Evolutionary conservation across 2,113 vertebrate genomes (phyloP), one percentile per base, ranked within the genome.

Genomic region (Tyrannus savana): DNA sequence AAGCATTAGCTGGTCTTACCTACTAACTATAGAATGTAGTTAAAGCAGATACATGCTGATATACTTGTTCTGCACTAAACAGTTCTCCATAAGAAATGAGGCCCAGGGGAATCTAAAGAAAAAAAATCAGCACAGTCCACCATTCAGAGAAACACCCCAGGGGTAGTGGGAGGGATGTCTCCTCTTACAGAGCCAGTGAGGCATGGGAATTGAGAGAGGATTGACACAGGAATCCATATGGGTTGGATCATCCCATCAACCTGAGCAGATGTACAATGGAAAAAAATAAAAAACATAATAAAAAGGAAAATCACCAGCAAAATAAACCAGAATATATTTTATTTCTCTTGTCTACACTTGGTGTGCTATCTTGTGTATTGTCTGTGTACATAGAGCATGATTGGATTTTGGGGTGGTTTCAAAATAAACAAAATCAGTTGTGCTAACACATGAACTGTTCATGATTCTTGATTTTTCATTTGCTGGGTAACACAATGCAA

Each of bases 381-480:
- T 68, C 33, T 59, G 50, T 96, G 95, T 96, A 92, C 77, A 88
- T 88, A 94, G 30, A 90, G 83, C 92, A 96, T 93, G 91, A 81
- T 22, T 66, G 84, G 60, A 79, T 85, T 91, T 92, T 71, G 81
- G 82, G 81, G 49, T 81, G 83, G 79, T 90, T 91, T 91, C 35
- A 93, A 96, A 97, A 96, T 97, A 97, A 96, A 97, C 62, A 92
- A 94, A 95, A 87, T 76, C 68, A 12, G 30, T 94, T 97, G 93
- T 96, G 93, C 69, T 96, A 93, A 89, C 27, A 35, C 17, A 19
- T 0, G 0, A 31, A 28, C 19, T 31, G 59, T 17, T 67, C 35
- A 4, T 5, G 71, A 53, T 53, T 81, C 35, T 59, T 96, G 52
- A 79, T 87, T 93, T 87, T 53, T 72, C 33, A 25, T 84, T 56